Percentiles rank a stretch among this genome's conserved stretches.
These are phyloP conservation scores for Turritopsis rubra DNA, from an alignment of 30 jellyfish, hydroid and myxozoan species.

Conservation along the genomic window DNA sequence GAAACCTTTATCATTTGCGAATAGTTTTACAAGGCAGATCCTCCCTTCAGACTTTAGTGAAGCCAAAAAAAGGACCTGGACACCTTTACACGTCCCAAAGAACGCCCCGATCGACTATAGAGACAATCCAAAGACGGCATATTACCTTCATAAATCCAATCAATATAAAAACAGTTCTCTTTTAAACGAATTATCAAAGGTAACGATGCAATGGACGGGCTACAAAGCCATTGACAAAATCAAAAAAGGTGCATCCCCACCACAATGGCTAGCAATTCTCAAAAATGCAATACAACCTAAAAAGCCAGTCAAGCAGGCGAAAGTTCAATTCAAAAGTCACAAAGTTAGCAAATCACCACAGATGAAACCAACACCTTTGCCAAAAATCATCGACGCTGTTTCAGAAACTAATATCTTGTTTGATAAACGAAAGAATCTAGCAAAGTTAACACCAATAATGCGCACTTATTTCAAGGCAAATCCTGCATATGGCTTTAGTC, in stretches of 20 bases:
- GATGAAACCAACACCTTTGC: background rate
- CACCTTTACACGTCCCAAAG: background rate
- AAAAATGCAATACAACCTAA: slow-evolving; percentile 28
- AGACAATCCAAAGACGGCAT: background rate
- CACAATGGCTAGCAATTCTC: slow-evolving; percentile 14
- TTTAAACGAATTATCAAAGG: background rate
- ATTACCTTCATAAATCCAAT: background rate
- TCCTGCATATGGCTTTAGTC: background rate
- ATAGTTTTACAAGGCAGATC: background rate
- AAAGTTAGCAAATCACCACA: background rate
- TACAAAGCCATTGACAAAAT: slow-evolving; percentile 24
- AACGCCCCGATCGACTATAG: background rate
- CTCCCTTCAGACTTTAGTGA: background rate
- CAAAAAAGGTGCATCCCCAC: background rate
- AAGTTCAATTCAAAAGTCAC: background rate
- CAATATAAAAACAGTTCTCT: slow-evolving; percentile 8
- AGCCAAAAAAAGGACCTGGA: background rate
- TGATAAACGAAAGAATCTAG: background rate
- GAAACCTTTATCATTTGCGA: background rate
- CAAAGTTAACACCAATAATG: background rate
- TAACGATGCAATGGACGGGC: slow-evolving; percentile 25
- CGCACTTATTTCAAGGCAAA: background rate
- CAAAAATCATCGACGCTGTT: background rate
- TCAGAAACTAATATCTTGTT: background rate
- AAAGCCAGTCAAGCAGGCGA: background rate